These are phyloP conservation scores for Platorchestia sp. DNA, from an alignment of 1,140 invertebrate species.

Conservation along the genomic window DNA sequence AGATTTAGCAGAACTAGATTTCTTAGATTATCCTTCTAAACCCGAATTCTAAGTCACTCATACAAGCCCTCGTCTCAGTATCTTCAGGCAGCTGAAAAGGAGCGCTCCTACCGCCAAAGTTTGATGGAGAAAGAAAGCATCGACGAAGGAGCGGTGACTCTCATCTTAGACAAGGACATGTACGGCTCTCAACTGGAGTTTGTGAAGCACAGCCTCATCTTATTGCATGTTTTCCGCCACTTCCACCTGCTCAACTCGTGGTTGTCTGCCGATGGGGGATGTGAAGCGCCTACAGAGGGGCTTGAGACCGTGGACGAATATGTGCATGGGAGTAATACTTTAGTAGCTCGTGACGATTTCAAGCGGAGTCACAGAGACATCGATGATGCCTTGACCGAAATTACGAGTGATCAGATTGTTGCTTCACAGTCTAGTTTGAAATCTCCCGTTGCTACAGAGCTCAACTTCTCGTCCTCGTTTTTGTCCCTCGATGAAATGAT, in stretches of 20 bases:
- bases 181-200: conserved; percentile 61
- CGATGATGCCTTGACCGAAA: neutral
- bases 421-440: neutral
- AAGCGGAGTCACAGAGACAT: neutral
- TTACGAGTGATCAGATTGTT: neutral
- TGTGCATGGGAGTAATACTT: neutral
- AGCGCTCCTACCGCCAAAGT: conserved; percentile 57
- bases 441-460: neutral
- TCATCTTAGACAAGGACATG: conserved; percentile 56
- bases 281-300: neutral
- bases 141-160: conserved; percentile 57
- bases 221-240: conserved; percentile 47
- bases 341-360: neutral
- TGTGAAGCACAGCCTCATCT: conserved; percentile 61
- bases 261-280: neutral
- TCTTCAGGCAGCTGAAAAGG: conserved; percentile 62
- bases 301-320: neutral
- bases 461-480: neutral
- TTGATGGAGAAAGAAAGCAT: conserved; percentile 56
- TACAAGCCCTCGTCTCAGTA: neutral
- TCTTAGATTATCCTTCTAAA: neutral
- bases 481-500: conserved; percentile 19
- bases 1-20: too few species aligned
- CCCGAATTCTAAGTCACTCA: neutral
- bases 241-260: neutral